A percentile compares a stretch with the other conserved stretches of the same genome.
Conservation (phyloP, 1,140 invertebrate species). For the Drosophila lini region DNA sequence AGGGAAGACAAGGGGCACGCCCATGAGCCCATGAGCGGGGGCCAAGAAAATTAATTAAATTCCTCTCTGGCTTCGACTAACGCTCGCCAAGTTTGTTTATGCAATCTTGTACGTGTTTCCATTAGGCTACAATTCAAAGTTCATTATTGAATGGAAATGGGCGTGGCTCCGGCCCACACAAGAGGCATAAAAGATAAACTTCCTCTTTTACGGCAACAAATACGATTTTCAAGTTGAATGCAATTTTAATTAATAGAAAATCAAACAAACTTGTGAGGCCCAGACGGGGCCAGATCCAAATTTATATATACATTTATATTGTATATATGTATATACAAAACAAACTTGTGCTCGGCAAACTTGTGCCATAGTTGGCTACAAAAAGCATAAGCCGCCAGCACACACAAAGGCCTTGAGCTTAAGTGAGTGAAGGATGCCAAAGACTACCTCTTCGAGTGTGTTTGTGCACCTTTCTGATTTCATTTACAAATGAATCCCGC, state of each 20-base stretch:
- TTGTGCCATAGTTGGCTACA: slow-evolving; percentile 46
- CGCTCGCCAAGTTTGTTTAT: slow-evolving; percentile 66
- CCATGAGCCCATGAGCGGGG: slow-evolving; percentile 61
- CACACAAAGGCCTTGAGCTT: slow-evolving; percentile 52
- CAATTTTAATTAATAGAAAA: slow-evolving; percentile 84
- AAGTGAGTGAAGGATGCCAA: slow-evolving; percentile 51
- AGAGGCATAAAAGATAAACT: slow-evolving; percentile 52
- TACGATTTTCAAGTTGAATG: slow-evolving; percentile 82
- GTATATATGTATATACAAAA: slow-evolving; percentile 31
- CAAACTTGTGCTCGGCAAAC: slow-evolving; percentile 64
- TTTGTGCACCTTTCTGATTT: slow-evolving; percentile 74
- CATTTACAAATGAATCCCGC: slow-evolving; percentile 73
- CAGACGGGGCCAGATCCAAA: slow-evolving; percentile 21
- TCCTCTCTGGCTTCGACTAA: slow-evolving; percentile 12
- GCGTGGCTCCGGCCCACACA: slow-evolving; percentile 7
- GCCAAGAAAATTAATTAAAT: slow-evolving; percentile 76
- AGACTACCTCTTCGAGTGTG: slow-evolving; percentile 28
- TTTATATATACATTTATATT: slow-evolving; percentile 15
- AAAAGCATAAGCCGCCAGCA: slow-evolving; percentile 48
- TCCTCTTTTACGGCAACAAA: slow-evolving; percentile 57
- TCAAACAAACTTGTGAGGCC: slow-evolving; percentile 71
- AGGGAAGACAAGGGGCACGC: slow-evolving; percentile 32
- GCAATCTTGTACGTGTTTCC: slow-evolving; percentile 78
- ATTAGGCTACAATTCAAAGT: slow-evolving; percentile 79
- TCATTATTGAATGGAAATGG: slow-evolving; percentile 65